Evolutionary conservation across 2,113 vertebrate species (phyloP), one percentile per base, ranked within the genome.

Genomic region (Megaceryle torquata): DNA sequence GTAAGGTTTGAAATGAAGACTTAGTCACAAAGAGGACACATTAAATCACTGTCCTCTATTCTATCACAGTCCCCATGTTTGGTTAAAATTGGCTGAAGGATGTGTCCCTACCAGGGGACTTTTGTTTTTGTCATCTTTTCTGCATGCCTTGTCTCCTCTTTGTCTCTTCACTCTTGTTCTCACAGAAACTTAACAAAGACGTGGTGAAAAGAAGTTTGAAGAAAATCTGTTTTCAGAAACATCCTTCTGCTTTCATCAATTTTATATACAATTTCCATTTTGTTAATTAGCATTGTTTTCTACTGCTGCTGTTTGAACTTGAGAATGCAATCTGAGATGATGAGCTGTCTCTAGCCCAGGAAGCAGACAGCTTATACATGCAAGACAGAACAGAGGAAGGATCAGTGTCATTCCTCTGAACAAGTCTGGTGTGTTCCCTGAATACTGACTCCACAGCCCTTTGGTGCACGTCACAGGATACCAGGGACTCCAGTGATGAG

Each of bases 211-310:
- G 7, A 78, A 67, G 22, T 78, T 39, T 78, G 43, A 93, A 83
- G 14, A 68, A 76, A 77, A 18, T 31, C 20, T 88, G 17, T 37
- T 81, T 35, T 88, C 79, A 83, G 60, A 88, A 78, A 81, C 5
- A 37, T 51, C 29, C 41, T 82, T 76, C 11, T 54, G 54, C 60
- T 93, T 94, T 83, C 31, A 82, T 71, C 33, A 70, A 43, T 80
- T 94, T 92, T 80, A 79, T 35, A 89, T n/a, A 46, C 6, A 31
- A 72, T 63, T 88, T 82, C 72, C 68, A 83, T 77, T 86, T 77
- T 91, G 81, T 68, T 94, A 93, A 95, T 91, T 93, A 94, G 63
- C 39, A 75, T 33, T 60, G 20, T 78, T 71, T 86, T 88, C 68
- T 79, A 17, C 61, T 75, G 48, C 37, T 43, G 35, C 29, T 44